Conservation (phyloP, 2,113 vertebrate genomes). For the Sinocyclocheilus anshuiensis region DNA sequence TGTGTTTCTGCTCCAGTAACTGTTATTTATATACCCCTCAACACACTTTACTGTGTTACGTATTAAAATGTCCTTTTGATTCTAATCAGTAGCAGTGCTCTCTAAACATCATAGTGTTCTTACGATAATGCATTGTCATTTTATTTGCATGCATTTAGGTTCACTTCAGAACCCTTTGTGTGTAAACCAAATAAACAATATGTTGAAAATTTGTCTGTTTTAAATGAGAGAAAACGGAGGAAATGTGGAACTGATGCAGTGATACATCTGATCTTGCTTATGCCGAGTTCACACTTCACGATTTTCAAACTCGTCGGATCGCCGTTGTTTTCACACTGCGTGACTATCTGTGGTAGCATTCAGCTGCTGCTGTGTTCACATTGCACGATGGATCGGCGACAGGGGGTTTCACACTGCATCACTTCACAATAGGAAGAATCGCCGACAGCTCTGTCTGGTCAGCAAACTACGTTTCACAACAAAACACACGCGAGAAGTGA, state of each 20-base stretch:
- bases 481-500: no score
- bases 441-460: no score
- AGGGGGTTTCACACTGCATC: no score
- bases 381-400: no score
- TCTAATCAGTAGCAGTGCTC: not conserved
- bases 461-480: no score
- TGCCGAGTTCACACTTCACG: no score
- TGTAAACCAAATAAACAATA: not conserved
- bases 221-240: not conserved
- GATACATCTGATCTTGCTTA: not conserved
- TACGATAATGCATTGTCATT: not conserved
- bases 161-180: not conserved
- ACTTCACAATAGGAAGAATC: no score
- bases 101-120: not conserved
- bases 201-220: not conserved
- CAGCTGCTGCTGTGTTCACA: no score
- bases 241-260: not conserved
- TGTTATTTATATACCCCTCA: not conserved
- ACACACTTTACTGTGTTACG: conserved; percentile 1
- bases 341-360: no score
- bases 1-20: not conserved
- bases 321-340: no score
- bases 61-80: not conserved
- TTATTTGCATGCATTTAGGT: not conserved
- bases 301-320: no score